phyloP scores from a whole-genome alignment of 2,113 vertebrate genomes.

The Otis tarda region DNA sequence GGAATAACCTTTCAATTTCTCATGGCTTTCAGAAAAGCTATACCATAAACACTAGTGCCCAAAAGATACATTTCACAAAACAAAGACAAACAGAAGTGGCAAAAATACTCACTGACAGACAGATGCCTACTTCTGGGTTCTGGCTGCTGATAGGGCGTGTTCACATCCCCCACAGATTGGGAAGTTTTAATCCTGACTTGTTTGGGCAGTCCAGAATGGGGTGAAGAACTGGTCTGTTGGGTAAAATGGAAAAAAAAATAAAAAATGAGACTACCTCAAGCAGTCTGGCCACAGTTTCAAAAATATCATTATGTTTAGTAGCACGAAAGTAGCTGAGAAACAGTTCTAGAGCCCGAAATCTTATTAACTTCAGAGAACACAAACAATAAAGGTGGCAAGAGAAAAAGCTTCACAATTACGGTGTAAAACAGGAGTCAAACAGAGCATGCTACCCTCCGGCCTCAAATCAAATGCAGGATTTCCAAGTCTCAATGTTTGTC shows the following conservation, averaged over 20 bases:
- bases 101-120: conserved; percentile 87
- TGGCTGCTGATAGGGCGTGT: conserved; percentile 82
- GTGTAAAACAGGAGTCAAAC: not conserved
- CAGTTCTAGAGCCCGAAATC: not conserved
- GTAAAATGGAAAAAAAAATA: conserved; percentile 23
- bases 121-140: conserved; percentile 92
- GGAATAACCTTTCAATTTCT: conserved; percentile 34
- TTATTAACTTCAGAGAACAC: not conserved
- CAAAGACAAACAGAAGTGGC: not conserved
- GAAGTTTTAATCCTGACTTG: conserved; percentile 96
- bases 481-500: not conserved
- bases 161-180: conserved; percentile 91
- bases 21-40: not conserved
- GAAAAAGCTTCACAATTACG: not conserved
- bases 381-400: not conserved
- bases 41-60: not conserved
- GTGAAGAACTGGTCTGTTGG: conserved; percentile 77
- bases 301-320: not conserved
- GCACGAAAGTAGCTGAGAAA: not conserved
- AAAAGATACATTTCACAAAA: not conserved
- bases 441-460: not conserved
- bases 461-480: not conserved
- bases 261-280: not conserved
- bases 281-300: not conserved
- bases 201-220: conserved; percentile 83